These are phyloP conservation scores for Micromussa lordhowensis DNA, from an alignment of 92 coral and sea anemone genomes.

Conservation along the genomic window DNA sequence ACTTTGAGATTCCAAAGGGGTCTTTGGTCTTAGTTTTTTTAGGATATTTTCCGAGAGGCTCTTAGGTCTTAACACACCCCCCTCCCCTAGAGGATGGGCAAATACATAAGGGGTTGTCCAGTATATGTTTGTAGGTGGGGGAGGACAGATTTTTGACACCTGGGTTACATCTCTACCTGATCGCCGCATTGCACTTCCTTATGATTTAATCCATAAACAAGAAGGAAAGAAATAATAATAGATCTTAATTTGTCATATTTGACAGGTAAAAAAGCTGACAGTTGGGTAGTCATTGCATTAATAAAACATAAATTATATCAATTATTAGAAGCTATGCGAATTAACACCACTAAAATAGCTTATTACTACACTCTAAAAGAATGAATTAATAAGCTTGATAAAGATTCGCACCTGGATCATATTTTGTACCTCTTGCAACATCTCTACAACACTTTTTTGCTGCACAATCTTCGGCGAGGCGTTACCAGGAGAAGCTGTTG, in stretches of 20 bases:
- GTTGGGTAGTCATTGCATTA: background rate
- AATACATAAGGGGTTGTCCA: background rate
- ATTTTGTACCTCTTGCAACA: constrained; percentile 83
- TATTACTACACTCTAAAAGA: background rate
- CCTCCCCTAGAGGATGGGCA: background rate
- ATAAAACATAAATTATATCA: background rate
- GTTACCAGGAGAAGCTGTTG: constrained; percentile 34
- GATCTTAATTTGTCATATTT: background rate
- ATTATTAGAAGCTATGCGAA: background rate
- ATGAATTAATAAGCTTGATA: background rate
- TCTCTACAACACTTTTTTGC: constrained; percentile 67
- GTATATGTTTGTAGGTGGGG: background rate
- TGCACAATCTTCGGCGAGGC: constrained; percentile 36
- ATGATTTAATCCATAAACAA: background rate
- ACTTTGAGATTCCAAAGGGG: too few species aligned
- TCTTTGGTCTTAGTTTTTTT: too few species aligned
- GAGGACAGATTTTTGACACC: background rate
- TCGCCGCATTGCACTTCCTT: background rate
- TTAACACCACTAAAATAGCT: background rate
- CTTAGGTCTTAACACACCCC: too few species aligned
- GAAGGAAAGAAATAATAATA: background rate
- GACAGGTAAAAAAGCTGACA: background rate
- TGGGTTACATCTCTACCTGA: background rate
- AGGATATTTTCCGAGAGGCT: too few species aligned
- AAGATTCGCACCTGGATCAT: constrained; percentile 73